A percentile compares a stretch with the other conserved stretches of the same genome.
phyloP scores from a whole-genome alignment of 1,140 invertebrate genomes.

The Leptonema lineaticorne region DNA sequence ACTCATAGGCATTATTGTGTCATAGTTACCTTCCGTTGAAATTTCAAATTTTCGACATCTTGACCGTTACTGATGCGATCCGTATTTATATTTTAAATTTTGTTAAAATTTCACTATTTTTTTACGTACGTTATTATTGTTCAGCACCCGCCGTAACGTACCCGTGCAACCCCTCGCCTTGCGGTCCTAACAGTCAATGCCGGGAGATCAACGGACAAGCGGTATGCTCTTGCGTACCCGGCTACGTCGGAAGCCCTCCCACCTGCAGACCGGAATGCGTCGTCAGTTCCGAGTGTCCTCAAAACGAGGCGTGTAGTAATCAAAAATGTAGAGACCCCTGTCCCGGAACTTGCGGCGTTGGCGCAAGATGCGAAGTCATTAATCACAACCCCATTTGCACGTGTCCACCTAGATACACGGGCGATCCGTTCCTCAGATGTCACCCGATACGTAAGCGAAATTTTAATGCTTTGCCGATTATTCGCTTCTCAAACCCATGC shows the following conservation, averaged over 20 bases:
- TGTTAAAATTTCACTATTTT: conserved; percentile 58
- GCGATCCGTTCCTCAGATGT: conserved; percentile 68
- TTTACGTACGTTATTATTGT: conserved; percentile 36
- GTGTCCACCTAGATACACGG: conserved; percentile 60
- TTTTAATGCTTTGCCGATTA: no score
- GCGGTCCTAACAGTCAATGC: conserved; percentile 73
- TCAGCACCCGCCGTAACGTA: conserved; percentile 57
- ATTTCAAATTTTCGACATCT: no score
- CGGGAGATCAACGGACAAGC: conserved; percentile 64
- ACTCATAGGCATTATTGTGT: no score
- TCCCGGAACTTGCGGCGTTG: conserved; percentile 71
- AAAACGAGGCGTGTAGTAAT: conserved; percentile 63
- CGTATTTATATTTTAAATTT: no score
- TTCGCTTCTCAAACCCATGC: no score
- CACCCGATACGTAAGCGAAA: conserved; percentile 58
- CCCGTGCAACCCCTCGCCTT: conserved; percentile 72
- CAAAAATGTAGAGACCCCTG: conserved; percentile 68
- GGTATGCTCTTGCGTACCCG: conserved; percentile 68
- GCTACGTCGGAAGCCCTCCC: conserved; percentile 70
- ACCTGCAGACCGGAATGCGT: conserved; percentile 72
- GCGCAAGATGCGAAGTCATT: conserved; percentile 68
- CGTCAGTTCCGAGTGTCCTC: conserved; percentile 68
- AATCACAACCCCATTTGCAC: conserved; percentile 69
- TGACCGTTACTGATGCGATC: not conserved
- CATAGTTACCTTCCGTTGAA: no score